These are phyloP conservation scores for Lycodopsis pacificus DNA, from an alignment of 2,797 vertebrate genomes.

Conservation along the genomic window DNA sequence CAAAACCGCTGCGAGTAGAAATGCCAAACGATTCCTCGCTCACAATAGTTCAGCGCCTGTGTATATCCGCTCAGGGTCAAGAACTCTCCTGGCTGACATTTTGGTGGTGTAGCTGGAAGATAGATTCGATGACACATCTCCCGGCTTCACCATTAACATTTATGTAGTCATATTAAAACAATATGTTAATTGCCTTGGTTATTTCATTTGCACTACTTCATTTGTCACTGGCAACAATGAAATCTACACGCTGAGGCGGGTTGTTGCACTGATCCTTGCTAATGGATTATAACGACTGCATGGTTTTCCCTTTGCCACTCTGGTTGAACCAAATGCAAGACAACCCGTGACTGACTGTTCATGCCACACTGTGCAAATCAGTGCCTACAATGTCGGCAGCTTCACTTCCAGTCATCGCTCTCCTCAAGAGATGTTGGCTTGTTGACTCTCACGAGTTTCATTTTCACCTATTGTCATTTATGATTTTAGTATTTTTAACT, in stretches of 20 bases:
- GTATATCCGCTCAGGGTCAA: conserved; percentile 36
- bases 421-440: neutral
- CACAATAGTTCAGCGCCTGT: conserved; percentile 3
- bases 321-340: conserved; percentile 38
- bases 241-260: neutral
- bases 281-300: neutral
- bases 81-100: conserved; percentile 58
- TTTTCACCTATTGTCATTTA: neutral
- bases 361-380: conserved; percentile 4
- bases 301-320: neutral
- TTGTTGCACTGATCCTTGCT: neutral
- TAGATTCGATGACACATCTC: conserved; percentile 12
- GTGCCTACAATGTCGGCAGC: neutral
- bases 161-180: conserved; percentile 3
- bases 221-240: conserved; percentile 22
- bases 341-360: conserved; percentile 2
- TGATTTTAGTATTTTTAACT: neutral
- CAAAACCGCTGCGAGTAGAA: conserved; percentile 28
- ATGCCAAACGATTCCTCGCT: conserved; percentile 32
- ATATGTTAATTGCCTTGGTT: conserved; percentile 1
- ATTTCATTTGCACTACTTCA: conserved; percentile 8
- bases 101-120: conserved; percentile 26
- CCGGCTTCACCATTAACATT: conserved; percentile 19
- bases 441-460: neutral
- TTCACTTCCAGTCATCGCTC: neutral